Evolutionary conservation across 1,140 invertebrate species (phyloP), one percentile per base, ranked within the genome.

Genomic region (Chironomus striatipennis): DNA sequence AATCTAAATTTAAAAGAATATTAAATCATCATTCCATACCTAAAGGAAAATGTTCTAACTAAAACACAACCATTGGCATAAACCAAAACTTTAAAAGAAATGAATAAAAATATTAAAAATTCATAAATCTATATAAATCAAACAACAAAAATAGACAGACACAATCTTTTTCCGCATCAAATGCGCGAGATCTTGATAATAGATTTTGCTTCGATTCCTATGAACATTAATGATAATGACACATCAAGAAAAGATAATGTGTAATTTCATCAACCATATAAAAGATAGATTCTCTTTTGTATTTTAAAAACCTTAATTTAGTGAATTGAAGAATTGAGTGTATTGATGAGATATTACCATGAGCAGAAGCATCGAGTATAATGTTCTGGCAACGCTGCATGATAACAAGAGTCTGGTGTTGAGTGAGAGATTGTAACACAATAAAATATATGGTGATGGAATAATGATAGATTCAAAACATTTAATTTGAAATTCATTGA

Each of bases 171-270:
- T 57, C 47, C 47, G 47, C 47, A 57, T 57, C 47, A 57, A 57
- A 57, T 57, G 47, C 65, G 20, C 65, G 65, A 70, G 65, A 70
- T 70, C 65, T 70, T 17, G 65, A 20, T 70, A 70, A 70, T 70
- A 70, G 65, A 70, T 70, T 70, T 70, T 10, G 20, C 65, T 70
- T 70, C 20, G 20, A 70, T 18, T 57, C 12, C 47, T 5, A 70
- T 70, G 65, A 70, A 70, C 65, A 70, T 70, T 70, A 70, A 70
- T 70, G 20, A 70, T 21, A 70, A 70, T 70, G 65, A 70, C 65
- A 70, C 65, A 70, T 70, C 65, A 70, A 17, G 18, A 70, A 70
- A 12, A n/a, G 9, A 57, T 2, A 12, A 10, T 12, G 7, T 21
- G 65, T 57, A 57, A 57, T 57, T 57, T 57, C 47, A 57, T 57